These are phyloP conservation scores for Xerus inauris DNA, from an alignment of 2,113 vertebrate species.

Conservation along the genomic window DNA sequence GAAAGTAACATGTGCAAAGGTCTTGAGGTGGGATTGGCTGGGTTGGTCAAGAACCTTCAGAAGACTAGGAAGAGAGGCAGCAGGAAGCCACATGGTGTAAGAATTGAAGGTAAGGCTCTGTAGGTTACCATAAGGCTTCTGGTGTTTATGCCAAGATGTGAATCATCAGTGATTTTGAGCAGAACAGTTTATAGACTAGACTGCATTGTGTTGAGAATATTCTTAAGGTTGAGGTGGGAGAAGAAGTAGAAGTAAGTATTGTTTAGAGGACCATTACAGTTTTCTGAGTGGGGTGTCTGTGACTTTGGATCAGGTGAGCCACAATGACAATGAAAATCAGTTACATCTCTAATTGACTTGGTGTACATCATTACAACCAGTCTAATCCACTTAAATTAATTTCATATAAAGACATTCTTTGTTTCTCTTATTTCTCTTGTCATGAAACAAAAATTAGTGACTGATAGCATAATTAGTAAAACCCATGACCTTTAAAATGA, in stretches of 20 bases:
- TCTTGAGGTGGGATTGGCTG: too few relatives aligned
- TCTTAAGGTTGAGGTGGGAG: neutral
- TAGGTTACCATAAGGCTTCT: too few relatives aligned
- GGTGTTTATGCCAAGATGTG: neutral
- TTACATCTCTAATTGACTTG: neutral
- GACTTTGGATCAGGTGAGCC: neutral
- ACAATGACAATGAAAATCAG: neutral
- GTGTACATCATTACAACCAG: rapidly evolving
- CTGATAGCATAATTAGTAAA: neutral
- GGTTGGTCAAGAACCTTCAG: neutral
- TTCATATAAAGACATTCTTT: neutral
- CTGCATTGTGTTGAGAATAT: neutral
- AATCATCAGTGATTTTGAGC: neutral
- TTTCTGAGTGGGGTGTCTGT: neutral
- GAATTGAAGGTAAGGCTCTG: neutral
- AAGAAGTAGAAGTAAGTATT: neutral
- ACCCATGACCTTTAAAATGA: neutral
- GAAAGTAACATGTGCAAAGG: neutral
- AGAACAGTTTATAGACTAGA: neutral
- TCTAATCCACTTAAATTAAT: neutral
- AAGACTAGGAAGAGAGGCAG: too few relatives aligned
- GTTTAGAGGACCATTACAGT: neutral
- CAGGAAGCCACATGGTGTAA: rapidly evolving
- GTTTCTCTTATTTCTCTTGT: neutral
- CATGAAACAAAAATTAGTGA: neutral